Percentiles rank a stretch among this genome's conserved stretches.
Conservation (phyloP, 23 tunicate genomes). For the Styela clava region DNA sequence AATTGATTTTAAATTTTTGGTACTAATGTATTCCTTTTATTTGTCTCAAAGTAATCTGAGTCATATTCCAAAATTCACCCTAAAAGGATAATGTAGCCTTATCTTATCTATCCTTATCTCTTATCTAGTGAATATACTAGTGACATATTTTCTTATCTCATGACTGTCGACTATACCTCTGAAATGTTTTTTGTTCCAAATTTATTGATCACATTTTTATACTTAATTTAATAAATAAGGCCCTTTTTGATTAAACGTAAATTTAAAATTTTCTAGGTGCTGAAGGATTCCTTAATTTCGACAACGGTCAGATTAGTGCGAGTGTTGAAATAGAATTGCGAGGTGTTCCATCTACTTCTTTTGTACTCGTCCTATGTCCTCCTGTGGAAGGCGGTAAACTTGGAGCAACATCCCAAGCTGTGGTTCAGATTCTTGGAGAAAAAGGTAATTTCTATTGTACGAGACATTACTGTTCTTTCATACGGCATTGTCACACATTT, state of each 20-base stretch:
- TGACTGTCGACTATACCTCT: no score
- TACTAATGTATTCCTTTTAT: no score
- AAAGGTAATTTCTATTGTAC: constrained; percentile 34
- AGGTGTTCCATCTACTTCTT: constrained; percentile 71
- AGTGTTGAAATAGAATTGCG: constrained; percentile 73
- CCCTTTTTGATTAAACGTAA: no score
- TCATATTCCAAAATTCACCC: no score
- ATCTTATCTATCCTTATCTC: no score
- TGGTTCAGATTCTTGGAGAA: constrained; percentile 79
- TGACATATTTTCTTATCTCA: no score
- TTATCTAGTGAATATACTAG: no score
- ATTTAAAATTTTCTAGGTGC: constrained; percentile 62
- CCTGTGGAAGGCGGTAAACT: constrained; percentile 44
- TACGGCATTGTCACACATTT: background rate
- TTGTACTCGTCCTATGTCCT: constrained; percentile 64
- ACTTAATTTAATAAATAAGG: no score
- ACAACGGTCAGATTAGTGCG: constrained; percentile 74
- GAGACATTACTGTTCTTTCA: background rate
- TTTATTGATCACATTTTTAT: background rate
- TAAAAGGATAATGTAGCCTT: no score
- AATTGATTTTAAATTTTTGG: no score
- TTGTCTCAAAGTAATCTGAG: no score
- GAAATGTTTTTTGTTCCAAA: background rate
- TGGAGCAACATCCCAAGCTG: constrained; percentile 63
- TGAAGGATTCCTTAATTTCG: constrained; percentile 53